Evolutionary conservation across 2,888 invertebrate species (phyloP), one percentile per base, ranked within the genome.

Genomic region (Philhelius pedissequus): DNA sequence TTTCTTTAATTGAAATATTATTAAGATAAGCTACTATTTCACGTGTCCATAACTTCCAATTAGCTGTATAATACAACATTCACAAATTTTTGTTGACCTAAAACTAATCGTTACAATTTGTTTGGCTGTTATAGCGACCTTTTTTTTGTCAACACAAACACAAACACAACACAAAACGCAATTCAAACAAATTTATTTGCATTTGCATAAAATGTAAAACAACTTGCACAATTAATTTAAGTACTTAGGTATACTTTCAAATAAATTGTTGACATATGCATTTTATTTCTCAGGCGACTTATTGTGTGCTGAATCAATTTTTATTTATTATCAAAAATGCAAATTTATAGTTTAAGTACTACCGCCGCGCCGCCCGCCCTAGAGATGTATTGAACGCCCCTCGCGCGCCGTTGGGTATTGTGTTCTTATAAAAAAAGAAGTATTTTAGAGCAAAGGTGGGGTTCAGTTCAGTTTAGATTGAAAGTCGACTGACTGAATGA

Each of bases 201-300:
- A 64, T 52, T 27, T n/a, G 25, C 48, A 48, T 52, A 43, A 27
- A 62, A 45, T 43, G 43, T 54, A 22, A 18, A 43, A 64, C 62
- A 74, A 64, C 43, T 64, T 74, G 54, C 40, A 73, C 40, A 73
- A 62, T 52, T 62, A 73, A 52, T 64, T 52, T 52, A 18, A 62
- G 32, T 25, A 22, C 6, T 6, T 48, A 48, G 4, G 25, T 54
- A 3, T 54, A 32, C 32, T 60, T 48, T 50, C 38, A 64, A 74
- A 74, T 45, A 52, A 64, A 54, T 54, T 74, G 64, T 54, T 64
- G 74, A 75, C 52, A 75, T 64, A 43, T 48, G 38, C 66, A 50
- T 48, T 62, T 62, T 48, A 54, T 54, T 45, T 25, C 48, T 18
- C 18, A 38, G n/a, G 27, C 27, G 32, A 68, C 22, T 38, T 38